Evolutionary conservation across 2,888 invertebrate species (phyloP).

Genomic region (Hybos culiciformis): DNA sequence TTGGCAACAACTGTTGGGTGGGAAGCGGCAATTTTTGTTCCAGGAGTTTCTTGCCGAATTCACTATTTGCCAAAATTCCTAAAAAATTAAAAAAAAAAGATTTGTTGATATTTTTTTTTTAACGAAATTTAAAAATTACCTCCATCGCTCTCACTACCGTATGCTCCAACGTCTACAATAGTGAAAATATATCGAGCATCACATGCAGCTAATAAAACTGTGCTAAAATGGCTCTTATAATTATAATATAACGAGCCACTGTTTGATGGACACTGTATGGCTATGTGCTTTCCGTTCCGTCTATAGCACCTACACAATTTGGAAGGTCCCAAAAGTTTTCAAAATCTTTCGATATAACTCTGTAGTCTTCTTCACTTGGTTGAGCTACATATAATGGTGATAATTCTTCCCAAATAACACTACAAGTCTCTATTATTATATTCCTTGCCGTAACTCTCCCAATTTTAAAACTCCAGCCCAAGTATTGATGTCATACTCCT

Average conservation of each 20-base stretch:
- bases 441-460: conserved; percentile 3
- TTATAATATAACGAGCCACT: conserved; percentile 16
- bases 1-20: not conserved
- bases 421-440: conserved; percentile 6
- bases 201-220: conserved; percentile 14
- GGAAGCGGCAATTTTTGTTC: conserved; percentile 1
- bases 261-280: conserved; percentile 15
- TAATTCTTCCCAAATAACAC: conserved; percentile 1
- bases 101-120: no score
- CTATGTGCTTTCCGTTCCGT: conserved; percentile 17
- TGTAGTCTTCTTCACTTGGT: not conserved
- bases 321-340: conserved; percentile 16
- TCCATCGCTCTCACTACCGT: conserved; percentile 14
- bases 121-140: not conserved
- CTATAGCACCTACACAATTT: conserved; percentile 17
- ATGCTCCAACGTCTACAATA: conserved; percentile 13
- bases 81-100: no score
- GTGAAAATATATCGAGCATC: conserved; percentile 15
- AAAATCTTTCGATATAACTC: conserved; percentile 12
- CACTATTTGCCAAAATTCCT: not conserved
- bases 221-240: conserved; percentile 15
- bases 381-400: not conserved
- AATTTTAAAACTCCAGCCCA: conserved; percentile 4
- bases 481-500: not conserved
- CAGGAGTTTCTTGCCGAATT: conserved; percentile 4